Evolutionary conservation across 2,888 invertebrate species (phyloP).

Genomic region (Clistopyga incitator): DNA sequence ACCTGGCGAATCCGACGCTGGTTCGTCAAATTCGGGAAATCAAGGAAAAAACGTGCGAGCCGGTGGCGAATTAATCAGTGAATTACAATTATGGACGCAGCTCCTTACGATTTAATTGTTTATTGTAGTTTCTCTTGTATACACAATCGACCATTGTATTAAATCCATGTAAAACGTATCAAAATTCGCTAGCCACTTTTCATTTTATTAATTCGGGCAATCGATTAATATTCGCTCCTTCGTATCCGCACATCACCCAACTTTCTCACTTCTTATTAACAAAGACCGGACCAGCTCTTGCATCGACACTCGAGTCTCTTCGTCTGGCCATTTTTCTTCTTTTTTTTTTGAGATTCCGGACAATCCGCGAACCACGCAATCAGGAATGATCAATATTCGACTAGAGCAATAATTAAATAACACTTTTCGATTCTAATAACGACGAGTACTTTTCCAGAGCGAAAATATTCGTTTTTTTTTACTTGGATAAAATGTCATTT

Average conservation of each 20-base stretch:
- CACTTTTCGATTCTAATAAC: too few relatives aligned
- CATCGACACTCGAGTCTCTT: conserved; percentile 21
- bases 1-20: conserved; percentile 83
- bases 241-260: conserved; percentile 9
- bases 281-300: conserved; percentile 25
- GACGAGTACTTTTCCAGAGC: too few relatives aligned
- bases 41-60: conserved; percentile 51
- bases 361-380: conserved; percentile 23
- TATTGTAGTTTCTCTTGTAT: conserved; percentile 67
- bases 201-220: conserved; percentile 58
- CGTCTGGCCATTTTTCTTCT: conserved; percentile 9
- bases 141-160: conserved; percentile 73
- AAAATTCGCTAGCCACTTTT: conserved; percentile 76
- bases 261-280: conserved; percentile 21
- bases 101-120: conserved; percentile 66
- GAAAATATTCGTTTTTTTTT: too few relatives aligned
- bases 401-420: too few relatives aligned
- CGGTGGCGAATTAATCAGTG: conserved; percentile 10
- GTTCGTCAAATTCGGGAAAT: conserved; percentile 70
- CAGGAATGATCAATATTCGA: too few relatives aligned
- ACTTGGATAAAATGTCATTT: too few relatives aligned
- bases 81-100: conserved; percentile 45
- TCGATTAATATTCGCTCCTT: conserved; percentile 43
- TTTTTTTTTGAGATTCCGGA: conserved; percentile 31
- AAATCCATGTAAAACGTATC: conserved; percentile 83